These are phyloP conservation scores for Zingel zingel DNA, from an alignment of 2,113 vertebrate genomes.

Conservation along the genomic window DNA sequence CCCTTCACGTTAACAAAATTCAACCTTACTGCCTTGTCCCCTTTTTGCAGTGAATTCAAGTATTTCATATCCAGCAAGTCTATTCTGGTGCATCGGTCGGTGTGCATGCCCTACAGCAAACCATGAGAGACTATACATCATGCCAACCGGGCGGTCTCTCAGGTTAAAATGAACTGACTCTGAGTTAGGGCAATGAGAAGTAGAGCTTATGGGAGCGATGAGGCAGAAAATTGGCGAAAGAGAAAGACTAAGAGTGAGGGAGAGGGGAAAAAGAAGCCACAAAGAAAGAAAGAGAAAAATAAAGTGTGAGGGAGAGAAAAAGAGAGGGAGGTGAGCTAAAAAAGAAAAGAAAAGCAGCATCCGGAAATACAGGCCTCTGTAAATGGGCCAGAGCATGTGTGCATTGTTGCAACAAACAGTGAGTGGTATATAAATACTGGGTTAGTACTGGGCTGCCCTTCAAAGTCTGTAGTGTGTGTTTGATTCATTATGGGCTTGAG, in stretches of 20 bases:
- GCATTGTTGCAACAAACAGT: slow-evolving; percentile 72
- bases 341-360: slow-evolving; percentile 60
- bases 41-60: slow-evolving; percentile 59
- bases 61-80: slow-evolving; percentile 70
- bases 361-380: slow-evolving; percentile 67
- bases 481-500: slow-evolving; percentile 74
- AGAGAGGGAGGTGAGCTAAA: slow-evolving; percentile 43
- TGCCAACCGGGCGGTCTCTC: slow-evolving; percentile 69
- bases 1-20: slow-evolving; percentile 47
- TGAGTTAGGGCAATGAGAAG: slow-evolving; percentile 78
- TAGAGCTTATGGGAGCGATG: slow-evolving; percentile 81
- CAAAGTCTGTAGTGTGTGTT: slow-evolving; percentile 67
- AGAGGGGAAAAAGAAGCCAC: slow-evolving; percentile 43
- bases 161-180: slow-evolving; percentile 77
- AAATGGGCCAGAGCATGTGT: slow-evolving; percentile 72
- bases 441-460: slow-evolving; percentile 73
- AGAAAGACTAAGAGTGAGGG: slow-evolving; percentile 53
- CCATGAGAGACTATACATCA: slow-evolving; percentile 77
- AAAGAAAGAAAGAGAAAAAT: slow-evolving; percentile 33
- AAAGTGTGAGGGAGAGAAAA: slow-evolving; percentile 15
- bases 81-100: slow-evolving; percentile 70
- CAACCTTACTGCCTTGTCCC: slow-evolving; percentile 47
- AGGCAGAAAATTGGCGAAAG: slow-evolving; percentile 78
- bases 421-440: slow-evolving; percentile 69
- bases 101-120: slow-evolving; percentile 68